These are phyloP conservation scores for Apistogramma diplotaenia DNA, from an alignment of 2,113 vertebrate species.

Conservation along the genomic window DNA sequence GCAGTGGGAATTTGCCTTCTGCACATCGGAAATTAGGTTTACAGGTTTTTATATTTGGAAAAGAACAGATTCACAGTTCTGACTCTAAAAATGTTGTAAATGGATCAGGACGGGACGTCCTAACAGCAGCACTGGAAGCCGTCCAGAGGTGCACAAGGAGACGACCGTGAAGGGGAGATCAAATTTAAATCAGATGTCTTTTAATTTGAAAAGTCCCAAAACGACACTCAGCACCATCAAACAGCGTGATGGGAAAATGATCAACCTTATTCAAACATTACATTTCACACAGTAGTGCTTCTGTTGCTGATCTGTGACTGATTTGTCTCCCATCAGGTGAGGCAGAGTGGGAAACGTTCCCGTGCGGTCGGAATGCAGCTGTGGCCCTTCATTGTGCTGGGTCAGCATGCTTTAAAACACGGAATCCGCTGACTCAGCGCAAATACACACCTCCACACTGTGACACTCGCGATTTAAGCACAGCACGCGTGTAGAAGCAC, in stretches of 20 bases:
- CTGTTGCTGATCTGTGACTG: neutral
- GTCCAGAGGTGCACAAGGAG: neutral
- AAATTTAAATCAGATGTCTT: neutral
- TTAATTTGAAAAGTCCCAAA: neutral
- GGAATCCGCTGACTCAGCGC: neutral
- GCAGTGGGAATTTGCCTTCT: no score
- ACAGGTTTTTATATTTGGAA: neutral
- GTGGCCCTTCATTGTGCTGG: neutral
- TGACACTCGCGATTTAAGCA: neutral
- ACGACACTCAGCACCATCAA: neutral
- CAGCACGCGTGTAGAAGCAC: neutral
- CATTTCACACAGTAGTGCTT: neutral
- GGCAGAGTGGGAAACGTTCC: rapidly evolving
- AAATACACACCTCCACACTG: neutral
- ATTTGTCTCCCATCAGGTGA: neutral
- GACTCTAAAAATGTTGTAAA: neutral
- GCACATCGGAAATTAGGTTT: neutral
- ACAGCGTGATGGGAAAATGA: rapidly evolving
- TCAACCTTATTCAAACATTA: neutral
- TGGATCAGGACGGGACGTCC: neutral
- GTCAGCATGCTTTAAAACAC: neutral
- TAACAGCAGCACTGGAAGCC: neutral
- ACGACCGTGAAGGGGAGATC: neutral
- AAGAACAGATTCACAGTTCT: neutral
- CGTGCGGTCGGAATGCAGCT: neutral